Conservation (phyloP, 2,113 vertebrate species). For the Vimba vimba region DNA sequence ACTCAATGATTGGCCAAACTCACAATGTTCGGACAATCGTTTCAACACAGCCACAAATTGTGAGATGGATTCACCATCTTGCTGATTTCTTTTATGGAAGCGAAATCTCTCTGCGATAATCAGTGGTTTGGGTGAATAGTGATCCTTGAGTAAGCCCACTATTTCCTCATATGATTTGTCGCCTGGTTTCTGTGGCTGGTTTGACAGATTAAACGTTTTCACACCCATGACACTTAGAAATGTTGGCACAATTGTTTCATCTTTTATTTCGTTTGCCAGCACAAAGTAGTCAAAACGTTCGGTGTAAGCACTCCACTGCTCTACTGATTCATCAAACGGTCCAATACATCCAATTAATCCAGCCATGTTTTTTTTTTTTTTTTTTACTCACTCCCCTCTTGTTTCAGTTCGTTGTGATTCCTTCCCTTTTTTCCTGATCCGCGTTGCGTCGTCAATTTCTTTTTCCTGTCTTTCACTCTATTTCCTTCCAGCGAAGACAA, state of each 20-base stretch:
- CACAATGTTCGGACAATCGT: constrained; percentile 45
- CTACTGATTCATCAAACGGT: constrained; percentile 11
- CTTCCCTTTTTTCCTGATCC: neutral
- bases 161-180: constrained; percentile 32
- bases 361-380: constrained; percentile 29
- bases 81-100: constrained; percentile 47
- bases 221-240: constrained; percentile 49
- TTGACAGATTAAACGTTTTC: constrained; percentile 41
- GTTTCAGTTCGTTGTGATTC: neutral
- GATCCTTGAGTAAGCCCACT: constrained; percentile 6
- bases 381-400: neutral
- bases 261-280: constrained; percentile 30
- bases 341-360: constrained; percentile 12
- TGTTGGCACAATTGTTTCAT: constrained; percentile 17
- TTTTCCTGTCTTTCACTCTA: neutral
- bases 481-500: neutral
- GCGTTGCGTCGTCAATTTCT: neutral
- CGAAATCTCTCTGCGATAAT: constrained; percentile 30
- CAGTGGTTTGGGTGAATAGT: constrained; percentile 46
- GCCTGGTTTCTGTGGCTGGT: constrained; percentile 21
- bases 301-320: constrained; percentile 33
- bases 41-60: constrained; percentile 40
- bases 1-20: constrained; percentile 39
- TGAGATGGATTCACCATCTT: constrained; percentile 45
- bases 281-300: constrained; percentile 50